These are phyloP conservation scores for Caiman crocodilus DNA, from an alignment of 2,797 vertebrate genomes.

Conservation along the genomic window DNA sequence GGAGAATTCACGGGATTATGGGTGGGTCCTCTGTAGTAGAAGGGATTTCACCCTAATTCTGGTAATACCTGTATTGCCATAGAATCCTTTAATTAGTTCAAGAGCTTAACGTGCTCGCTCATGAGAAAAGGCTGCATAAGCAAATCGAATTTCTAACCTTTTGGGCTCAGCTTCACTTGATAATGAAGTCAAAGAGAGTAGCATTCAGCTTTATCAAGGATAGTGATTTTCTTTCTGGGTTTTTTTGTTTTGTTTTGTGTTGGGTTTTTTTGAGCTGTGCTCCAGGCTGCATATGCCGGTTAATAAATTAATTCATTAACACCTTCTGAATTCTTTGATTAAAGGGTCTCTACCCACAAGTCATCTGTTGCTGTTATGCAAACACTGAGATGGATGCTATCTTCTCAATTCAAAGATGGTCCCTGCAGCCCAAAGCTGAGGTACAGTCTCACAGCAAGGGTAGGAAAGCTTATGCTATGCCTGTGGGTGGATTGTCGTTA, in stretches of 20 bases:
- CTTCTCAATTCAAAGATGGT: not conserved
- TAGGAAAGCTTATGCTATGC: accelerated
- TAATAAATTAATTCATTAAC: not conserved
- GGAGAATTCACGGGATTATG: not conserved
- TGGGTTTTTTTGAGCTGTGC: not conserved
- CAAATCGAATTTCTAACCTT: not conserved
- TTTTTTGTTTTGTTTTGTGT: too few relatives aligned
- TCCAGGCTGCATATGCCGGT: accelerated
- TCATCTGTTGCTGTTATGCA: not conserved
- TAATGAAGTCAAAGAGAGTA: not conserved
- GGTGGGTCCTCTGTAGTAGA: not conserved
- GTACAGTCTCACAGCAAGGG: accelerated
- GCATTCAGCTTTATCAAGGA: not conserved
- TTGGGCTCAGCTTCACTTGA: not conserved
- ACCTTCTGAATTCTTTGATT: not conserved
- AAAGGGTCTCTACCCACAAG: not conserved
- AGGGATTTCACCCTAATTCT: accelerated
- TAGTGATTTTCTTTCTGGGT: not conserved
- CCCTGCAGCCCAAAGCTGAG: not conserved
- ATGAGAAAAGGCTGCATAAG: not conserved
- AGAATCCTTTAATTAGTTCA: not conserved
- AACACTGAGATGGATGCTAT: accelerated
- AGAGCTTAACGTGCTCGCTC: not conserved
- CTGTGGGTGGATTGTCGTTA: accelerated
- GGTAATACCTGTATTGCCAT: not conserved